Evolutionary conservation across 2,113 vertebrate species (phyloP), one percentile per base, ranked within the genome.

Genomic region (Chlorodrepanis virens): DNA sequence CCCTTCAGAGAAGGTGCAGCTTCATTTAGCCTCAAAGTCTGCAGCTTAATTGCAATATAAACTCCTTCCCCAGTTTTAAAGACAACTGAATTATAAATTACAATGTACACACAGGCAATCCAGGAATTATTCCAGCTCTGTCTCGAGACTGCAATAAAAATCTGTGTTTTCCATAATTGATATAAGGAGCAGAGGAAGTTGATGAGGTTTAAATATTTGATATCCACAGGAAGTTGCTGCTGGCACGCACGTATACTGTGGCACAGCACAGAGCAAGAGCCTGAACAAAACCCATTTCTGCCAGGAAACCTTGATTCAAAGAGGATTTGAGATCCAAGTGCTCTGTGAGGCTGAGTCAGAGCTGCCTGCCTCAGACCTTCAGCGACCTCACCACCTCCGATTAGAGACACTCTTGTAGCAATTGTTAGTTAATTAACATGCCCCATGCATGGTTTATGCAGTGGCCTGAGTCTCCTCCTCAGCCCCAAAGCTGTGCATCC

Each of bases 1-100:
- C 69, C 77, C 79, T 94, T 89, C 27, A 2, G 84, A 91, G 93
- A 90, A 90, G 92, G 86, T 45, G 64, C 64, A 33, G 75, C 52
- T 52, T 82, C 82, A 91, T 94, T 97, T 67, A 61, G 50, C 80
- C 89, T 65, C 89, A 57, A 93, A 90, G 52, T 69, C 81, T 57
- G 80, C 61, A n/a, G 83, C 90, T 90, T 95, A 96, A 96, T 95
- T 90, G 95, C 92, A 91, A 96, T 64, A 94, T 70, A 95, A 95
- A 91, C 50, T 83, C 94, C 52, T 83, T 79, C 31, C 52, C n/a
- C 29, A 12, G 29, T 74, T 94, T 72, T 92, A 76, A 93, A 96
- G 93, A 57, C 37, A 83, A 75, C 79, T 52, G 50, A 93, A 71
- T 87, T 93, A 83, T 75, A 82, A 95, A 95, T 84, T 47, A 78